Base-by-base conservation (phyloP, 2,888 invertebrate species). In the Xestia sexstrigata region DNA sequence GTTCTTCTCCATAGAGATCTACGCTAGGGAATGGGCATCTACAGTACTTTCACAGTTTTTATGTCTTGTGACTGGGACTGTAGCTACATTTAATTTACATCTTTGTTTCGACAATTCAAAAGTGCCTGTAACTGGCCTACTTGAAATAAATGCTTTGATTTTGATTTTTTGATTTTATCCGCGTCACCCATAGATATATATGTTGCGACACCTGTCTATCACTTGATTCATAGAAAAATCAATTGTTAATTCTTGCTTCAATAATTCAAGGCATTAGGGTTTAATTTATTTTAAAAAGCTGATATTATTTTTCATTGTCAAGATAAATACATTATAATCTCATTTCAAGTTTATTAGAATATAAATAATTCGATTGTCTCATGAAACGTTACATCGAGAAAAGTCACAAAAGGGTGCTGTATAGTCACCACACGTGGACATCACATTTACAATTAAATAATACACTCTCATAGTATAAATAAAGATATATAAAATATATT, bases 401-500 rank as follows among this genome's bases (percentile, higher is more conserved):
- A 13, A 23, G 23, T 58, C 23, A 39, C 7, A 55, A 26, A 35
- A 39, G 2, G 17, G 15, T 55, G n/a, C 23, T 55, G 5, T 55
- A 30, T 30, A 42, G 15, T 42, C 30, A 13, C 58, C 45, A 39
- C 11, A 42, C 2, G n/a, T 49, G 9, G 52, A 47, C 39, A 13
- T 42, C 23, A 47, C 15, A 39, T 15, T 52, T 52, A 20, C 30
- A 52, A 67, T 30, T 58, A 66, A 63, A 73, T 9, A 35, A 65
- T 49, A 49, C 26, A 15, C 20, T 70, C 17, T 35, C n/a, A 23
- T 65, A 42, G 15, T 65, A 70, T 78, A 78, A 49, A 65, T 70
- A 58, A 65, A 63, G 23, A 42, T 26, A 47, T 70, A 78, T 30
- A 78, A 70, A 78, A 70, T 71, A 65, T 65, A 49, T 62, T 52